Evolutionary conservation across 2,888 invertebrate genomes (phyloP).

Genomic region (Byasa hedistus): DNA sequence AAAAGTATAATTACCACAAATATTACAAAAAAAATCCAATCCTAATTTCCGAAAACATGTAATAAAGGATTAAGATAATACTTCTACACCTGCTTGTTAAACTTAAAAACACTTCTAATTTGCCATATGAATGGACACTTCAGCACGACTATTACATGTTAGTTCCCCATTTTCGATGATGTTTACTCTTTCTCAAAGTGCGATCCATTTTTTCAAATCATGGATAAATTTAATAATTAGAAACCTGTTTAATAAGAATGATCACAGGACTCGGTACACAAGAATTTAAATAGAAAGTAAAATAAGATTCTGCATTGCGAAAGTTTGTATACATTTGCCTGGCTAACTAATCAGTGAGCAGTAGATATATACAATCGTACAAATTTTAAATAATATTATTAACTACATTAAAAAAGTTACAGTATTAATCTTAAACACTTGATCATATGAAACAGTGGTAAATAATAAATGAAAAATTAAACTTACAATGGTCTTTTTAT

Average conservation of each 20-base stretch:
- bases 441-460: slow-evolving; percentile 1
- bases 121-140: neutral
- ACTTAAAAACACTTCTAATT: neutral
- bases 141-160: neutral
- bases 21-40: too few species aligned
- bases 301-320: slow-evolving; percentile 4
- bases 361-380: neutral
- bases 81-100: too few species aligned
- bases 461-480: slow-evolving; percentile 26
- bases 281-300: neutral
- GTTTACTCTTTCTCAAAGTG: too few species aligned
- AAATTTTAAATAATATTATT: neutral
- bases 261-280: neutral
- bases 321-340: slow-evolving; percentile 17
- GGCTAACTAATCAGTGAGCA: neutral
- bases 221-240: neutral
- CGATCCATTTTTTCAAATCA: neutral
- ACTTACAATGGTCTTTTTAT: slow-evolving; percentile 73
- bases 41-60: too few species aligned
- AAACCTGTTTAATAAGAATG: neutral
- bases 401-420: neutral
- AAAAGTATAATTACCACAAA: too few species aligned
- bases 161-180: neutral
- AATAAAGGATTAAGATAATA: too few species aligned
- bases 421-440: neutral